Base-by-base conservation (phyloP, 2,797 vertebrate genomes). In the Poeciliopsis presidionis region DNA sequence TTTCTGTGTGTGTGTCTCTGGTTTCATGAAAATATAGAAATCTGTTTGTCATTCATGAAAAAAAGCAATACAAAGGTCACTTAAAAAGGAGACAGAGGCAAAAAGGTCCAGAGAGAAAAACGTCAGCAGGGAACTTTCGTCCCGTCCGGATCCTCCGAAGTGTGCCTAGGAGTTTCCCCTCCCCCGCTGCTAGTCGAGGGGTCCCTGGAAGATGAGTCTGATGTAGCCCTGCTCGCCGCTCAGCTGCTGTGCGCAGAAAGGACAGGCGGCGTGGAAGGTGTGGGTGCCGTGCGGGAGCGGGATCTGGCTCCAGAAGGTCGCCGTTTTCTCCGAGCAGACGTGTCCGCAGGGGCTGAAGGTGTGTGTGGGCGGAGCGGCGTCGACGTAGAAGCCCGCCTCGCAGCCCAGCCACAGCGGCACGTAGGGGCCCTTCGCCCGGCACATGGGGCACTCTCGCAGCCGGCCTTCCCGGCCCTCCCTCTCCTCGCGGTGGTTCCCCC, bases 141-240 rank as follows among this genome's bases (percentile, higher is more conserved):
- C 63, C 63, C 61, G 1, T 20, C 33, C 1, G 33, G 28, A 16
- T 39, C 20, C 20, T 4, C 33, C 8, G 70, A 73, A 75, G 80
- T 72, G 85, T 30, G 74, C 74, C 75, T 84, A 85, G 81, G 76
- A n/a, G 76, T 49, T 65, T 16, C n/a, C 71, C 33, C 33, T 0
- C 33, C 30, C 41, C 36, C 39, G 55, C 28, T 12, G 46, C 93
- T 97, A 99, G 95, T 99, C 98, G 41, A 99, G 96, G 76, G 98
- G 98, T 84, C 98, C 98, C 94, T 99, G 98, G 95, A 99, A 99
- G 95, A 99, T 99, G 90, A 99, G 98, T 97, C 97, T 97, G 93
- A 98, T 96, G 91, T 94, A 99, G 86, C 97, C 97, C 88, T 97
- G 97, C 94, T 98, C 98, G 16, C 97, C 96, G 76, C 91, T 96